phyloP scores from a whole-genome alignment of 2,797 vertebrate species.

The Poeciliopsis presidionis region DNA sequence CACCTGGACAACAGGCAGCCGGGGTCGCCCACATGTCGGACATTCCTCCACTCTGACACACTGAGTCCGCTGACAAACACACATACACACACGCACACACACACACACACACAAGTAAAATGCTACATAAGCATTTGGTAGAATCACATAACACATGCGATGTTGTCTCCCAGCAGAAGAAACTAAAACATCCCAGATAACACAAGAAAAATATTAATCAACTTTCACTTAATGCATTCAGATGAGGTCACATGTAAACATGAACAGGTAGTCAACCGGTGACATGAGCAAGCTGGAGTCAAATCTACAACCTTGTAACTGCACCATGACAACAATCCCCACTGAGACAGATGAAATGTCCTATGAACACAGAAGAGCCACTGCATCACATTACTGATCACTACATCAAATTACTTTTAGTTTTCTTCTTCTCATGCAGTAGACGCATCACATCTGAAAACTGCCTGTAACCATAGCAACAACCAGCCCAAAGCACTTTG shows the following conservation, averaged over 20 bases:
- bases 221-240: background rate
- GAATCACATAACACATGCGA: constrained; percentile 1
- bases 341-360: background rate
- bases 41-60: constrained; percentile 60
- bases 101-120: constrained; percentile 19
- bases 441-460: background rate
- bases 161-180: background rate
- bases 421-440: background rate
- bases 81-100: too few species aligned
- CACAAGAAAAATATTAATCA: background rate
- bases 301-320: background rate
- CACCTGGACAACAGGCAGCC: constrained; percentile 66
- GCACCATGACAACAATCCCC: background rate
- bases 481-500: background rate
- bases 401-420: background rate
- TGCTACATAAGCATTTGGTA: constrained; percentile 7
- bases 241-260: background rate
- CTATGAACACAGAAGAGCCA: background rate
- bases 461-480: background rate
- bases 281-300: background rate
- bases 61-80: constrained; percentile 4
- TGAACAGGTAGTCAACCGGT: background rate
- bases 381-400: background rate
- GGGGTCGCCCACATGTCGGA: constrained; percentile 71
- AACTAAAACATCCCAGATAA: background rate